Evolutionary conservation across 2,888 invertebrate genomes (phyloP).

Genomic region (Pterostichus niger): DNA sequence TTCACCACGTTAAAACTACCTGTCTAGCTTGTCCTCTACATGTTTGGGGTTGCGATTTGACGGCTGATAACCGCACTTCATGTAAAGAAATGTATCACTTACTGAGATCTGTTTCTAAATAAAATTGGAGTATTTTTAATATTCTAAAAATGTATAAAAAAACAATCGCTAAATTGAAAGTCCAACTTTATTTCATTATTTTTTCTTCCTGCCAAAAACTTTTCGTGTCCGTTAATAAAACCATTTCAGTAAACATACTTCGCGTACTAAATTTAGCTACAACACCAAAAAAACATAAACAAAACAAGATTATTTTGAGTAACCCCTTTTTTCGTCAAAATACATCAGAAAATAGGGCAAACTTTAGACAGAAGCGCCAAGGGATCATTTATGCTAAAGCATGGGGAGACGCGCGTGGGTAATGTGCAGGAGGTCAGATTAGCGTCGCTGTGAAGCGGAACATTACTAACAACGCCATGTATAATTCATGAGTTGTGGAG

Average conservation of each 20-base stretch:
- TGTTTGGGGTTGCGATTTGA: too few species aligned
- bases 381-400: constrained; percentile 16
- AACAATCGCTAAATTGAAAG: too few species aligned
- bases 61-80: too few species aligned
- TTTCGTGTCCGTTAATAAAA: too few species aligned
- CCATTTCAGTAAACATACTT: not conserved
- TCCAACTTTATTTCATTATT: too few species aligned
- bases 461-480: constrained; percentile 1
- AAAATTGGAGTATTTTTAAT: too few species aligned
- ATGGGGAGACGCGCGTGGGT: not conserved
- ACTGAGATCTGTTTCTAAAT: too few species aligned
- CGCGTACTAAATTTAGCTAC: not conserved
- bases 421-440: constrained; percentile 24
- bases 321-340: constrained; percentile 10
- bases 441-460: not conserved
- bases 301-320: constrained; percentile 3
- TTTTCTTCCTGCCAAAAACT: too few species aligned
- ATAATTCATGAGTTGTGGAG: constrained; percentile 49
- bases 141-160: too few species aligned
- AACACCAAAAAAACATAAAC: not conserved
- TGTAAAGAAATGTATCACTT: too few species aligned
- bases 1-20: too few species aligned
- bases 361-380: not conserved
- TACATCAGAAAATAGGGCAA: constrained; percentile 16
- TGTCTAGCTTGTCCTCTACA: too few species aligned